Conservation (phyloP, 1,140 invertebrate genomes). For the Eriocheir sinensis region DNA sequence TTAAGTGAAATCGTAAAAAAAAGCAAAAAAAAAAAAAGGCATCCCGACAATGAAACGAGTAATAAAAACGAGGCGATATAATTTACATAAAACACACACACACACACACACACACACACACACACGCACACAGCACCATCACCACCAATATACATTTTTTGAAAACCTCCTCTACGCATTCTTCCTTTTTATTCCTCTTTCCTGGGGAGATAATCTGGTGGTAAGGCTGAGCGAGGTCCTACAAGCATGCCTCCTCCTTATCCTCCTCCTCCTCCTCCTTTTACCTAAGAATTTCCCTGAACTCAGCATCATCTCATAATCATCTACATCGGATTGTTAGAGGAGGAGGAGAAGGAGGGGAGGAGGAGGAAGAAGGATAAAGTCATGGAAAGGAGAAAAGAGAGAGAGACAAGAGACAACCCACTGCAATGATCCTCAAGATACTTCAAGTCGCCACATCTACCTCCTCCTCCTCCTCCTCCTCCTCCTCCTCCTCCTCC, state of each 20-base stretch:
- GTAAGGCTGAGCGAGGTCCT: too few species aligned
- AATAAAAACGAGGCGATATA: background rate
- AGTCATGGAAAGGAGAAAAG: background rate
- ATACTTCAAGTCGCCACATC: background rate
- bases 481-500: background rate
- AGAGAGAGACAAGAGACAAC: too few species aligned
- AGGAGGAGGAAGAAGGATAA: background rate
- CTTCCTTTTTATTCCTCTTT: too few species aligned
- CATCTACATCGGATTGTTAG: too few species aligned
- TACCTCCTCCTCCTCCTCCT: background rate
- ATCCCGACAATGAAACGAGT: background rate
- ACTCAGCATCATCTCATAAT: too few species aligned
- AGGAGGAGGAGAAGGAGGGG: background rate
- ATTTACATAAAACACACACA: background rate
- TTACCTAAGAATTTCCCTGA: too few species aligned
- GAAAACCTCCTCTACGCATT: too few species aligned
- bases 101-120: background rate
- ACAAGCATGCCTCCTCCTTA: too few species aligned
- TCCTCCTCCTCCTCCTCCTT: too few species aligned
- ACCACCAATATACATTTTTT: too few species aligned
- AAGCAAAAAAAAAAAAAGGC: background rate
- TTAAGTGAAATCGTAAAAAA: background rate
- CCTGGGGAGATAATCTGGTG: too few species aligned
- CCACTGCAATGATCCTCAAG: background rate
- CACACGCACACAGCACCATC: conserved; percentile 38